phyloP scores from a whole-genome alignment of 2,888 invertebrate genomes.

The Merodon equestris region DNA sequence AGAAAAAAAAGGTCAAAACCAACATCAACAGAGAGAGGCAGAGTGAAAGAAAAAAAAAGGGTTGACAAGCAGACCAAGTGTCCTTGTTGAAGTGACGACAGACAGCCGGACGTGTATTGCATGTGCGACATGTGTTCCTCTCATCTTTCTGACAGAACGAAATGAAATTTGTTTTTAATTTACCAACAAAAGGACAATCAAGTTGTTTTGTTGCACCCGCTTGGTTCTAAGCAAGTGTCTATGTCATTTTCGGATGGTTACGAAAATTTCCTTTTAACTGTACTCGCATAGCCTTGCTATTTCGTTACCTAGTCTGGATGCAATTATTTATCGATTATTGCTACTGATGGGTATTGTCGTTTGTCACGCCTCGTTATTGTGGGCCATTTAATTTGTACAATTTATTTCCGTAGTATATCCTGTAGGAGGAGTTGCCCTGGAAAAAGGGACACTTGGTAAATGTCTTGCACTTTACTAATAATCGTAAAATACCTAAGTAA shows the following conservation, averaged over 20 bases:
- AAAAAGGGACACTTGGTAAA: conserved; percentile 20
- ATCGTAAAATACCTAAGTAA: conserved; percentile 64
- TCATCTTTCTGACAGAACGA: conserved; percentile 66
- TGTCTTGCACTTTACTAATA: conserved; percentile 52
- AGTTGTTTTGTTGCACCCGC: conserved; percentile 31
- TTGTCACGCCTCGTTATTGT: conserved; percentile 4
- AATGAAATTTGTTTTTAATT: conserved; percentile 69
- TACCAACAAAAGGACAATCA: conserved; percentile 55
- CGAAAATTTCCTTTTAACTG: conserved; percentile 31
- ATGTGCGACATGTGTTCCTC: conserved; percentile 67
- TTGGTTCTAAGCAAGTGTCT: conserved; percentile 6
- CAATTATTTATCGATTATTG: conserved; percentile 69
- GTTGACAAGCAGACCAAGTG: conserved; percentile 56
- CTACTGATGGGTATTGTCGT: conserved; percentile 12
- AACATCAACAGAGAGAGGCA: too few species aligned
- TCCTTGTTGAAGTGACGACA: conserved; percentile 55
- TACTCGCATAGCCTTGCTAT: conserved; percentile 52
- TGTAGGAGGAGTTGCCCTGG: too few species aligned
- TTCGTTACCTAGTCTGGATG: conserved; percentile 46
- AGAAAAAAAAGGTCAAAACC: not conserved
- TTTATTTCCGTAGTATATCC: conserved; percentile 42
- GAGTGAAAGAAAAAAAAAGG: conserved; percentile 44
- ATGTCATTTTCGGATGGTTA: conserved; percentile 19
- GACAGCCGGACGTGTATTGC: conserved; percentile 30
- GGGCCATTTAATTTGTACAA: conserved; percentile 59